These are phyloP conservation scores for Battus philenor DNA, from an alignment of 1,140 invertebrate species.

Conservation along the genomic window DNA sequence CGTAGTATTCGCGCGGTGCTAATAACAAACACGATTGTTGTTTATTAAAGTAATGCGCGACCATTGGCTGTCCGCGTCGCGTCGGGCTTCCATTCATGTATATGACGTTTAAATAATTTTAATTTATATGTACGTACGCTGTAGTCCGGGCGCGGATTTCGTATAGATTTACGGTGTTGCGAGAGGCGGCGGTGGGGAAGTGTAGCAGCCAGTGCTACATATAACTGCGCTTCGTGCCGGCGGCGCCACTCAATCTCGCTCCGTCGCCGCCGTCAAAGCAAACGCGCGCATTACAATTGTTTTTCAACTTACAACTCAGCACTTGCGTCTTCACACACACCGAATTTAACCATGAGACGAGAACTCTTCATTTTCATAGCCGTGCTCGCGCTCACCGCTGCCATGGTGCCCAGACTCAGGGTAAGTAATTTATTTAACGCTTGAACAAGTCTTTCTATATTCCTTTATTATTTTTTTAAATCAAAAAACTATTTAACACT, in stretches of 20 bases:
- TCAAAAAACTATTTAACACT: too few relatives aligned
- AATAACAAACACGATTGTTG: slow-evolving; percentile 2
- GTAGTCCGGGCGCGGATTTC: slow-evolving; percentile 6
- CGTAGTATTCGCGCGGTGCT: background rate
- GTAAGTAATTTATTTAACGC: background rate
- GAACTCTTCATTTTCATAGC: slow-evolving; percentile 4
- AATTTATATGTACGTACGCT: slow-evolving; percentile 6
- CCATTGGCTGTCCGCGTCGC: background rate
- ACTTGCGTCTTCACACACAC: background rate
- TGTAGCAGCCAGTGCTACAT: slow-evolving; percentile 7
- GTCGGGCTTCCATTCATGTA: background rate
- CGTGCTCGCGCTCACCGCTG: background rate
- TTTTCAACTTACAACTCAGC: slow-evolving; percentile 8
- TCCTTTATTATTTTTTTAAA: too few relatives aligned
- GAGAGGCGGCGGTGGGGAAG: slow-evolving; percentile 2
- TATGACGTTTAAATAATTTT: background rate
- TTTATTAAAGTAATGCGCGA: background rate
- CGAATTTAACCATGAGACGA: slow-evolving; percentile 2
- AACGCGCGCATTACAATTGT: background rate
- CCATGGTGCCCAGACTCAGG: slow-evolving; percentile 2
- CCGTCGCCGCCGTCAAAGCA: slow-evolving; percentile 1
- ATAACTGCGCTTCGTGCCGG: slow-evolving; percentile 6
- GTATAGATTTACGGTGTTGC: background rate
- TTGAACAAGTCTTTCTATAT: too few relatives aligned
- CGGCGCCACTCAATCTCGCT: slow-evolving; percentile 7